Percentiles rank a stretch among this genome's conserved stretches.
phyloP scores from a whole-genome alignment of 2,113 vertebrate genomes.

The Campylomormyrus numenius region DNA sequence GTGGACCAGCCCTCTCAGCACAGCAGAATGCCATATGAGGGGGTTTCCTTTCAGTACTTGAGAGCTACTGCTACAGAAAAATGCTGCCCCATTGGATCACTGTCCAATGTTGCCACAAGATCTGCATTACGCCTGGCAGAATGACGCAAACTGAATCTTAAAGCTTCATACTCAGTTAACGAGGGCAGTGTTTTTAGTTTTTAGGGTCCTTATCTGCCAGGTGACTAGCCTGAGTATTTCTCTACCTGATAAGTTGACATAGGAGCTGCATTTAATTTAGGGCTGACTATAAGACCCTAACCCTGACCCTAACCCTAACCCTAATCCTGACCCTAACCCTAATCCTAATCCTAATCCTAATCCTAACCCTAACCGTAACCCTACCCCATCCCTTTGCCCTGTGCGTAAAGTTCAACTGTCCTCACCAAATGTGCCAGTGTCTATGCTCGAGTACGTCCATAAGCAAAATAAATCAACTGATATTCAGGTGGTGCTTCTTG shows the following conservation, averaged over 20 bases:
- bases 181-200: not conserved
- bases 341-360: no score
- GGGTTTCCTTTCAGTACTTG: constrained; percentile 19
- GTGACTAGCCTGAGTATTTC: not conserved
- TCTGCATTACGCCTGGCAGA: not conserved
- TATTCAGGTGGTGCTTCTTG: not conserved
- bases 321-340: no score
- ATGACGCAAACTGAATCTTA: not conserved
- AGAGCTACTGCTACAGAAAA: constrained; percentile 17
- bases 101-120: not conserved
- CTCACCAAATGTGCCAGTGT: constrained; percentile 33
- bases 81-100: not conserved
- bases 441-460: not conserved
- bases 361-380: no score
- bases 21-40: constrained; percentile 33
- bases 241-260: not conserved
- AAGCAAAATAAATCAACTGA: not conserved
- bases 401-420: not conserved
- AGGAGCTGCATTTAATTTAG: not conserved
- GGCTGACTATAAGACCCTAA: not conserved
- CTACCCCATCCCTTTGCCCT: not conserved
- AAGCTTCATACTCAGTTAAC: not conserved
- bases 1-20: constrained; percentile 13
- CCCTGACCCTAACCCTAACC: not conserved
- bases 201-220: not conserved